Evolutionary conservation across 2,888 invertebrate species (phyloP), one percentile per base, ranked within the genome.

Genomic region (Amorpha juglandis): DNA sequence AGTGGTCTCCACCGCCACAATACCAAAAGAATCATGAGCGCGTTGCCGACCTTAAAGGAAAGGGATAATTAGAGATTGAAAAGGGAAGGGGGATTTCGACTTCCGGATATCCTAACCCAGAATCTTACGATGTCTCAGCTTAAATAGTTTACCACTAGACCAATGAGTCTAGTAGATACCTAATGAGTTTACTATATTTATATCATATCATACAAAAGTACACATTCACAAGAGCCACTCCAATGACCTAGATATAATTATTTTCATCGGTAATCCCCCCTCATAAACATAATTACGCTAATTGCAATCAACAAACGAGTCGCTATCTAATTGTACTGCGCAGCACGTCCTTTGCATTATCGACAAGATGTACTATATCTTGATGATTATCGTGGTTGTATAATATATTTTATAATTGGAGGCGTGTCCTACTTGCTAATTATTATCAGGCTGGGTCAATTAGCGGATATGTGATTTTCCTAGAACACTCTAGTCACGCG

Each of bases 181-280:
- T n/a, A n/a, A n/a, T n/a, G n/a, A n/a, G n/a, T n/a, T n/a, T n/a
- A n/a, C n/a, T 38, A 38, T 38, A 7, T 38, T 6, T 38, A 7
- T 38, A 38, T 53, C 45, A 35, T 53, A 21, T 21, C 16, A 35
- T 35, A 52, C 9, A 19, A 11, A 58, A 21, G 14, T 58, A 19
- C 19, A 38, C 38, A 19, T 63, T 35, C 64, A 66, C 65, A 72
- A 79, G 77, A 70, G 68, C 67, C 72, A 68, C 71, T 77, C 55
- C 21, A 68, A 53, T 74, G 78, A 79, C 80, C 79, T 79, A 74
- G 74, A 76, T 79, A 71, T 27, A 27, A 27, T 68, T 66, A 70
- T 64, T 70, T 70, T 65, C 48, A 63, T 64, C 62, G 74, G 74
- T 78, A 78, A 78, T 79, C 76, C 77, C 74, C 27, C 78, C 63